Conservation (phyloP, 2,113 vertebrate genomes). For the Gallinago undulata region DNA sequence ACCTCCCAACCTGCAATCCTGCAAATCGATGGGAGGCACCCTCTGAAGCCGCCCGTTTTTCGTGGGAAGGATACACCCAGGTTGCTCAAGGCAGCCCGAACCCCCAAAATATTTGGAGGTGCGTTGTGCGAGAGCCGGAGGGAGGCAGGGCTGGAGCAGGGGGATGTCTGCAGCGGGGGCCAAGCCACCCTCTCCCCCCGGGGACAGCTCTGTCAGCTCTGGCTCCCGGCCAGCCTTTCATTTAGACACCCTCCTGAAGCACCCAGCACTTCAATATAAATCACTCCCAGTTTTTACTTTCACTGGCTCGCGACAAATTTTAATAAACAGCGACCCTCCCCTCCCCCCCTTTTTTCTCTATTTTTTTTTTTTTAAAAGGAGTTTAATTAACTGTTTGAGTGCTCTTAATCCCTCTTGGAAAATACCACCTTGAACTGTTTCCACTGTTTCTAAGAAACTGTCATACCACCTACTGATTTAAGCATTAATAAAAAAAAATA, state of each 20-base stretch:
- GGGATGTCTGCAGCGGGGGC: neutral
- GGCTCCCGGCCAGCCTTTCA: conserved; percentile 32
- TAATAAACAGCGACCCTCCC: conserved; percentile 44
- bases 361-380: neutral
- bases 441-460: conserved; percentile 64
- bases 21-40: fast-evolving
- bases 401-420: conserved; percentile 63
- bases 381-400: conserved; percentile 72
- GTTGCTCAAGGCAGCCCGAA: fast-evolving
- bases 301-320: conserved; percentile 55
- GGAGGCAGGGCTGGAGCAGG: neutral
- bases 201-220: conserved; percentile 9
- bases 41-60: fast-evolving
- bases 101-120: neutral
- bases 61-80: neutral
- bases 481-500: conserved; percentile 38
- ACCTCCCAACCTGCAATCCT: no score
- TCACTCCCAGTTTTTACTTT: conserved; percentile 49
- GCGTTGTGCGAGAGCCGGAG: neutral
- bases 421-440: conserved; percentile 65
- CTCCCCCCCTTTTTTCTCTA: neutral
- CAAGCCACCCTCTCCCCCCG: neutral
- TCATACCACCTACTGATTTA: conserved; percentile 59
- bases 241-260: conserved; percentile 57
- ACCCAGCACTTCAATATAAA: conserved; percentile 15